phyloP scores from a whole-genome alignment of 2,888 invertebrate species.

The Linnaemya tessellans region DNA sequence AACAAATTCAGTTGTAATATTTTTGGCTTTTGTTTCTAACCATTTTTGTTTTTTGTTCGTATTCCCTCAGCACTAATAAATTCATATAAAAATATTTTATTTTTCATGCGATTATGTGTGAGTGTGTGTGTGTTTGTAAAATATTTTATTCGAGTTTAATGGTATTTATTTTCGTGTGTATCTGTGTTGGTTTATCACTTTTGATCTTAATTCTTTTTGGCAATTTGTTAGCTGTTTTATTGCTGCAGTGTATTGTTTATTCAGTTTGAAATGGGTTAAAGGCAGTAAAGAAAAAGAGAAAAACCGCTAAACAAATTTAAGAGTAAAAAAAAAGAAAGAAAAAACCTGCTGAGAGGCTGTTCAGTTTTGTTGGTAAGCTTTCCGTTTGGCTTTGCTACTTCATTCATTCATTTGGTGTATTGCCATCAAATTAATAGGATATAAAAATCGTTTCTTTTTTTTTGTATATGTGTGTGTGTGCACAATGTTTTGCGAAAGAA shows the following conservation, averaged over 20 bases:
- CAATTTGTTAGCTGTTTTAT: slow-evolving; percentile 71
- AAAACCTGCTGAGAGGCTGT: not conserved
- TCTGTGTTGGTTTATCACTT: slow-evolving; percentile 65
- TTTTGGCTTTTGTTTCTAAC: slow-evolving; percentile 13
- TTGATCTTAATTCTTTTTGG: slow-evolving; percentile 71
- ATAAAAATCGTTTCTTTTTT: slow-evolving; percentile 37
- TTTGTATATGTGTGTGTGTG: slow-evolving; percentile 5
- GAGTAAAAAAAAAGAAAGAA: not conserved
- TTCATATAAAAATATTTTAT: slow-evolving; percentile 55
- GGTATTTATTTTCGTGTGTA: slow-evolving; percentile 43
- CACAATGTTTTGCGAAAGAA: slow-evolving; percentile 14
- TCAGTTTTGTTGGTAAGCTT: not conserved
- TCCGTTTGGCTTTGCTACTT: slow-evolving; percentile 35
- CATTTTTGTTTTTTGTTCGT: slow-evolving; percentile 8
- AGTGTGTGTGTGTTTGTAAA: slow-evolving; percentile 10
- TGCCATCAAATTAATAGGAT: slow-evolving; percentile 60
- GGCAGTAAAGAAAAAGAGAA: slow-evolving; percentile 5
- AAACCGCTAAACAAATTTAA: not conserved
- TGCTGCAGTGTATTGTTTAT: slow-evolving; percentile 67
- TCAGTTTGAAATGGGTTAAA: slow-evolving; percentile 69
- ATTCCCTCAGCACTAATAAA: slow-evolving; percentile 66
- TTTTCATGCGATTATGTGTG: not conserved
- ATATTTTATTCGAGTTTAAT: slow-evolving; percentile 20
- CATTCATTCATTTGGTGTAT: slow-evolving; percentile 60
- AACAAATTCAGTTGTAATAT: slow-evolving; percentile 26